Conservation (phyloP, 2,888 invertebrate genomes). For the Tinea trinotella region DNA sequence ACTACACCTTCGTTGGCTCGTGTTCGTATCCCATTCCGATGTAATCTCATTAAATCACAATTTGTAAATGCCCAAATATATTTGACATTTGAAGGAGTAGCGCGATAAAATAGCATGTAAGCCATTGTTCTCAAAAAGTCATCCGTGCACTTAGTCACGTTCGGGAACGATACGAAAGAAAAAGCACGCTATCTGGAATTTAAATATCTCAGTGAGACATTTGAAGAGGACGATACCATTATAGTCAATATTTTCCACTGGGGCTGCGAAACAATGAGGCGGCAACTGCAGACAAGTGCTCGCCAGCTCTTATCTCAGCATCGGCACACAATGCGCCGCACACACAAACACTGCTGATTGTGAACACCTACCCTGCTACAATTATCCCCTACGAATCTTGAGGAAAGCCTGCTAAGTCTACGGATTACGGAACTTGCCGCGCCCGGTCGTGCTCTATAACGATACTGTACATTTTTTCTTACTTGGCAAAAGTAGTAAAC, state of each 20-base stretch:
- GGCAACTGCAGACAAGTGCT: constrained; percentile 15
- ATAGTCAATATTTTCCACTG: constrained; percentile 17
- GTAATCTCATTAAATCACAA: not conserved
- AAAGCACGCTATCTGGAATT: constrained; percentile 15
- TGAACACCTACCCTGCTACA: not conserved
- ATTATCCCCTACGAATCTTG: constrained; percentile 5
- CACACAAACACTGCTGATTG: constrained; percentile 9
- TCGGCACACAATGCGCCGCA: not conserved
- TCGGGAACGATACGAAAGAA: constrained; percentile 2
- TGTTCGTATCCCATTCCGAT: not conserved
- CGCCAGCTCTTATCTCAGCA: constrained; percentile 2
- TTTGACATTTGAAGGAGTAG: no score
- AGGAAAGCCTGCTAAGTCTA: constrained; percentile 8
- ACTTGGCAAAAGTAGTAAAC: no score
- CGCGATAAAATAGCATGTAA: not conserved
- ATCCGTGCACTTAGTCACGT: constrained; percentile 17
- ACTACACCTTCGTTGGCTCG: not conserved
- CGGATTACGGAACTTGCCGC: not conserved
- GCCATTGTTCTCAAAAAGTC: not conserved
- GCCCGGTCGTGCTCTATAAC: not conserved
- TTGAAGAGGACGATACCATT: constrained; percentile 13
- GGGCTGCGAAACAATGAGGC: not conserved
- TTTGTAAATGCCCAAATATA: not conserved
- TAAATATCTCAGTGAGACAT: constrained; percentile 17
- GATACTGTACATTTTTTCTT: not conserved